Percentiles rank a stretch among this genome's conserved stretches.
Evolutionary conservation across 2,113 vertebrate genomes (phyloP).

Genomic region (Nycticebus coucang): DNA sequence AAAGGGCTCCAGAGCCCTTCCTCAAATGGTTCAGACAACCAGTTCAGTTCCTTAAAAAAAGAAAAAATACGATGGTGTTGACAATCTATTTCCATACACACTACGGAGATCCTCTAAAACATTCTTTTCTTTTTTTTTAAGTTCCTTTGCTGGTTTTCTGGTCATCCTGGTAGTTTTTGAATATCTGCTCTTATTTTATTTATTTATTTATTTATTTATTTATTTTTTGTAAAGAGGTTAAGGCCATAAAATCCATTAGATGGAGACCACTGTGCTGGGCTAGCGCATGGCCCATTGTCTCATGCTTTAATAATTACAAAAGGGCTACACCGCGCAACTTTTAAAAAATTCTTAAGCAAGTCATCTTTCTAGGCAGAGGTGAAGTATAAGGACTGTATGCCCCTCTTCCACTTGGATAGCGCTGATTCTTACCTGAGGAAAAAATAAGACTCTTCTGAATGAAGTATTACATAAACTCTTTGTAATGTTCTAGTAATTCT

Average conservation of each 20-base stretch:
- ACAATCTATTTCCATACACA: background rate
- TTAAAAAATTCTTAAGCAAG: slow-evolving; percentile 45
- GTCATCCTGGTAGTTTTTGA: background rate
- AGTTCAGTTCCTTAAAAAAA: slow-evolving; percentile 9
- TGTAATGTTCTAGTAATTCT: slow-evolving; percentile 7
- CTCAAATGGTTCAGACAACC: background rate
- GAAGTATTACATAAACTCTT: slow-evolving; percentile 13
- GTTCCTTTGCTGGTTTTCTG: background rate
- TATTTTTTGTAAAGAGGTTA: background rate
- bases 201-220: background rate
- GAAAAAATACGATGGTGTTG: background rate
- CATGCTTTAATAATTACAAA: background rate
- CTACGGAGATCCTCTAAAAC: background rate
- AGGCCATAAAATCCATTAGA: background rate
- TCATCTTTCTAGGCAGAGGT: background rate
- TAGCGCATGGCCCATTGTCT: background rate
- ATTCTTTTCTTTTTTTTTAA: background rate
- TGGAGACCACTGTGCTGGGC: background rate
- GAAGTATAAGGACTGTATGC: background rate
- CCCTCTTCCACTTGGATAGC: background rate
- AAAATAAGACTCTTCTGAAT: background rate
- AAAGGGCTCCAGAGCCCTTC: background rate
- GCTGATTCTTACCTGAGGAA: background rate
- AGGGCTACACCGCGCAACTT: slow-evolving; percentile 32
- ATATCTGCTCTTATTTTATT: background rate